phyloP scores from a whole-genome alignment of 2,113 vertebrate genomes.

The Melanotaenia duboulayi region DNA sequence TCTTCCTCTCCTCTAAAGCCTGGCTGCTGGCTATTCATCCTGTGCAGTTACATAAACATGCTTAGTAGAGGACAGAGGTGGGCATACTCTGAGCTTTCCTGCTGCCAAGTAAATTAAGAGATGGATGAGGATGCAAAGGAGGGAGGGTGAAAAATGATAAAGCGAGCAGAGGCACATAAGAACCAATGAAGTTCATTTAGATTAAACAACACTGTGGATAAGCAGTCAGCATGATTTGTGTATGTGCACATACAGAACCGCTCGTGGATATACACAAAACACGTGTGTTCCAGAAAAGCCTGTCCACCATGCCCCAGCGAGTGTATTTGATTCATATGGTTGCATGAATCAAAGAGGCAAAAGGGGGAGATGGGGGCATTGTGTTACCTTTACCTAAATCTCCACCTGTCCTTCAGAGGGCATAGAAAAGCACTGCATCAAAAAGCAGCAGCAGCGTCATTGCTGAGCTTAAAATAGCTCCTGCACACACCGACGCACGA shows the following conservation, averaged over 20 bases:
- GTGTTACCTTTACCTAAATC: conserved; percentile 39
- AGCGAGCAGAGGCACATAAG: not conserved
- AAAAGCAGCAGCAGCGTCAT: conserved; percentile 71
- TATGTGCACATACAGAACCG: conserved; percentile 5
- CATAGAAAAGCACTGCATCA: conserved; percentile 75
- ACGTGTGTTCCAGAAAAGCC: conserved; percentile 55
- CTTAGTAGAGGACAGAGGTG: conserved; percentile 73
- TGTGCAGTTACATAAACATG: conserved; percentile 81
- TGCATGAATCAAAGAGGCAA: conserved; percentile 8
- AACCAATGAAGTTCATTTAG: not conserved
- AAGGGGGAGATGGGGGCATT: not conserved
- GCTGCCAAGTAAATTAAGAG: conserved; percentile 48
- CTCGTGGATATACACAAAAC: conserved; percentile 6
- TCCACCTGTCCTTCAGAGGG: conserved; percentile 79
- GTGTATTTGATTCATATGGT: not conserved
- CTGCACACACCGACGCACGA: conserved; percentile 53
- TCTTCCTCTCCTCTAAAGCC: conserved; percentile 59
- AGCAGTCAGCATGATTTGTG: conserved; percentile 20
- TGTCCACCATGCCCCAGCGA: not conserved
- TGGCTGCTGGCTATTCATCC: conserved; percentile 71
- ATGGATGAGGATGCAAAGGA: conserved; percentile 34
- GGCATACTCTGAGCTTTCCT: conserved; percentile 45
- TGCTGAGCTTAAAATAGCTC: conserved; percentile 77
- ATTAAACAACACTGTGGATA: conserved; percentile 1
- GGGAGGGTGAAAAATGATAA: conserved; percentile 11